Evolutionary conservation across 2,888 invertebrate species (phyloP).

Genomic region (Alloplasta piceator): DNA sequence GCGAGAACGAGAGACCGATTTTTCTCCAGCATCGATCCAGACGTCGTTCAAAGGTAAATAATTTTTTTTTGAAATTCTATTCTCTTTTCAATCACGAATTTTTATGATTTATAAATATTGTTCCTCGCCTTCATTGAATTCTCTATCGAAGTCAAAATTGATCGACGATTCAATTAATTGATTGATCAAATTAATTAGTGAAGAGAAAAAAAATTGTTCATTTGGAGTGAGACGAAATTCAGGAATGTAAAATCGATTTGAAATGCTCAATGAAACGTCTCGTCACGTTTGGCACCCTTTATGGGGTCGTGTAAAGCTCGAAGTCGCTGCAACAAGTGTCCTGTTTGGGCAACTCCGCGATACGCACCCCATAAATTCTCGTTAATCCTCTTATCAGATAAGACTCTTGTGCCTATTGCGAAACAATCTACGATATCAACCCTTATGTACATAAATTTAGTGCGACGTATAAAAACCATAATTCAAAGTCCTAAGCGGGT

Average conservation of each 20-base stretch:
- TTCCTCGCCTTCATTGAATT: not conserved
- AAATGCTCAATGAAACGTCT: conserved; percentile 31
- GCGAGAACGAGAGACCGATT: not conserved
- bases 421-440: too few relatives aligned
- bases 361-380: conserved; percentile 2
- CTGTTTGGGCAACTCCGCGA: conserved; percentile 35
- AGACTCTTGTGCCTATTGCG: not conserved
- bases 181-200: not conserved
- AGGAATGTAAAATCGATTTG: not conserved
- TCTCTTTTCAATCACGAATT: not conserved
- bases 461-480: too few relatives aligned
- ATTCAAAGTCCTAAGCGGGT: too few relatives aligned
- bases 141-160: not conserved
- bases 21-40: not conserved
- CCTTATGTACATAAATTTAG: too few relatives aligned
- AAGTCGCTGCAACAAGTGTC: conserved; percentile 66
- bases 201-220: too few relatives aligned
- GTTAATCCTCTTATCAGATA: not conserved
- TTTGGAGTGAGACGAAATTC: too few relatives aligned
- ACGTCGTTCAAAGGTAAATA: not conserved
- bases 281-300: not conserved
- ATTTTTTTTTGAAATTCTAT: not conserved
- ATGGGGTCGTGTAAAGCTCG: conserved; percentile 7
- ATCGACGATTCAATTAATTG: not conserved
- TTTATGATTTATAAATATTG: not conserved